These are phyloP conservation scores for Sphaeramia orbicularis DNA, from an alignment of 2,797 vertebrate genomes.

Conservation along the genomic window DNA sequence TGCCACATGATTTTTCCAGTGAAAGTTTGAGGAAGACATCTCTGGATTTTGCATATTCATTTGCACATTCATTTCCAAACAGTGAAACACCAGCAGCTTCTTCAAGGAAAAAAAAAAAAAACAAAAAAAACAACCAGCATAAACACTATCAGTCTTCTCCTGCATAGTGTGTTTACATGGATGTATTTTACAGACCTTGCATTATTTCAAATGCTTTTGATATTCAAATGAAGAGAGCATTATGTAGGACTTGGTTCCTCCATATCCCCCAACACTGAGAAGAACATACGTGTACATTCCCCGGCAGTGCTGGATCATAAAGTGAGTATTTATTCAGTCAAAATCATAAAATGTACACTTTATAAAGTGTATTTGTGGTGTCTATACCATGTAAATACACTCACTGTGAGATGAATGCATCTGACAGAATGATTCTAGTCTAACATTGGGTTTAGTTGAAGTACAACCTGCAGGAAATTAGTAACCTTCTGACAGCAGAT, in stretches of 20 bases:
- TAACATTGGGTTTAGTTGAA: conserved; percentile 33
- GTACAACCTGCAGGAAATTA: conserved; percentile 34
- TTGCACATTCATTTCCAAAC: conserved; percentile 31
- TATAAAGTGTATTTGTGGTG: not conserved
- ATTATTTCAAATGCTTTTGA: not conserved
- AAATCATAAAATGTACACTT: conserved; percentile 3
- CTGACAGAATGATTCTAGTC: conserved; percentile 38
- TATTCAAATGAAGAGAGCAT: conserved; percentile 18
- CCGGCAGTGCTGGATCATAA: not conserved
- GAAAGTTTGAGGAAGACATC: conserved; percentile 32
- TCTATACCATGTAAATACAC: conserved; percentile 41
- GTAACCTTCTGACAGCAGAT: conserved; percentile 44
- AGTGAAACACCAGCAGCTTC: conserved; percentile 17
- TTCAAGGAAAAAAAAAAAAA: not conserved
- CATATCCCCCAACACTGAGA: not conserved
- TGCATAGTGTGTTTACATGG: conserved; percentile 38
- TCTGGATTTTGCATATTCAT: conserved; percentile 54
- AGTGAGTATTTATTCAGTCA: not conserved
- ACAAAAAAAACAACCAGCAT: not conserved
- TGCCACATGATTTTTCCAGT: conserved; percentile 54
- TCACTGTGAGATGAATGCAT: conserved; percentile 15
- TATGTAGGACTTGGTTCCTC: conserved; percentile 9
- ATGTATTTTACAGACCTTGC: conserved; percentile 4
- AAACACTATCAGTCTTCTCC: conserved; percentile 4
- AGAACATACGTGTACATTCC: not conserved